A percentile compares a stretch with the other conserved stretches of the same genome.
phyloP scores from a whole-genome alignment of 2,113 vertebrate genomes.

The Psophia crepitans region DNA sequence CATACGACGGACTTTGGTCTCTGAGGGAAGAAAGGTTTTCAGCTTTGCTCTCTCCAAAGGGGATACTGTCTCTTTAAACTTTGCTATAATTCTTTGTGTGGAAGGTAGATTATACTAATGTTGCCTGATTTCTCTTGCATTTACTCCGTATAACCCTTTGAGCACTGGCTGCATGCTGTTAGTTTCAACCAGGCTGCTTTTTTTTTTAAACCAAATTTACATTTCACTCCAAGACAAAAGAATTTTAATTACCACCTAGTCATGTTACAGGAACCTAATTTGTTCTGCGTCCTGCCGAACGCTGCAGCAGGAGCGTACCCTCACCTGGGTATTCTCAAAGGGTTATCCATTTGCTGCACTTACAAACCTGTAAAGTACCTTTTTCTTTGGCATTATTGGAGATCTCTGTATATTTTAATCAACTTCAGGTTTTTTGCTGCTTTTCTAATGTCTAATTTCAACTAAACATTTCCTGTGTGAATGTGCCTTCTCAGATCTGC shows the following conservation, averaged over 20 bases:
- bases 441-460: slow-evolving; percentile 77
- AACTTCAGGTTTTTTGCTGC: slow-evolving; percentile 57
- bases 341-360: slow-evolving; percentile 72
- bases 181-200: slow-evolving; percentile 57
- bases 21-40: background rate
- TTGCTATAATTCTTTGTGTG: slow-evolving; percentile 68
- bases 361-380: slow-evolving; percentile 65
- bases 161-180: slow-evolving; percentile 76
- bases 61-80: slow-evolving; percentile 90
- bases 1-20: background rate
- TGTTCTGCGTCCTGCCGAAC: background rate
- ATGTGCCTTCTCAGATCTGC: slow-evolving; percentile 92
- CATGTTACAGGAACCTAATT: background rate
- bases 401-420: slow-evolving; percentile 81
- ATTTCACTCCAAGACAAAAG: background rate
- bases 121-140: slow-evolving; percentile 70
- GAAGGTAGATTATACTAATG: slow-evolving; percentile 56
- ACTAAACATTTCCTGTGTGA: slow-evolving; percentile 88
- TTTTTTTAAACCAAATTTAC: slow-evolving; percentile 44
- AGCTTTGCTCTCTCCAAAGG: slow-evolving; percentile 68
- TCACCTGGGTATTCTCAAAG: slow-evolving; percentile 72
- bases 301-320: slow-evolving; percentile 29
- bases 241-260: background rate
- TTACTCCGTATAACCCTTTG: slow-evolving; percentile 80
- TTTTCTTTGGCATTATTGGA: slow-evolving; percentile 77